phyloP scores from a whole-genome alignment of 1,140 invertebrate genomes.

The Caenorhabditis latens region DNA sequence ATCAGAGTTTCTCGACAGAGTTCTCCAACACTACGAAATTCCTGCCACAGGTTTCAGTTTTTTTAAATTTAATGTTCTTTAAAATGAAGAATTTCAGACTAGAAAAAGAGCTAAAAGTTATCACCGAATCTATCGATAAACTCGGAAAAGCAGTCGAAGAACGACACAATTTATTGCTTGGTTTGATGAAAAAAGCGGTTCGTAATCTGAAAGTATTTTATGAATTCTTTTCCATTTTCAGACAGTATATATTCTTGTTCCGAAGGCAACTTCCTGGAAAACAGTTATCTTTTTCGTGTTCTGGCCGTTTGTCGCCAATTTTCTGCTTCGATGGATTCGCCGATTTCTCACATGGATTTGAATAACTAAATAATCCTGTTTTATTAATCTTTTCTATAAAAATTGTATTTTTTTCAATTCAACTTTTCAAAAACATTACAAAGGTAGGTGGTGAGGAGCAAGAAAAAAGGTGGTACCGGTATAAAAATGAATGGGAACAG shows the following conservation, averaged over 20 bases:
- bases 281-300: slow-evolving; percentile 58
- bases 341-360: slow-evolving; percentile 37
- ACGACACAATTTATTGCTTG: slow-evolving; percentile 55
- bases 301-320: slow-evolving; percentile 62
- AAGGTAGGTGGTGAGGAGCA: slow-evolving; percentile 41
- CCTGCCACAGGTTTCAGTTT: slow-evolving; percentile 4
- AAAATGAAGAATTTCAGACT: not conserved
- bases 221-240: slow-evolving; percentile 23
- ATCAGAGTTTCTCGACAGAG: not conserved
- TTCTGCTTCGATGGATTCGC: slow-evolving; percentile 56
- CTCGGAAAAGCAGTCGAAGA: slow-evolving; percentile 52
- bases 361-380: slow-evolving; percentile 41
- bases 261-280: slow-evolving; percentile 51
- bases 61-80: not conserved
- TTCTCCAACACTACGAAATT: not conserved
- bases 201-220: not conserved
- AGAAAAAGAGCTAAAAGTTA: slow-evolving; percentile 42
- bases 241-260: slow-evolving; percentile 56
- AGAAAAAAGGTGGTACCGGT: slow-evolving; percentile 24
- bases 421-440: slow-evolving; percentile 60
- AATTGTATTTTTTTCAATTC: not conserved
- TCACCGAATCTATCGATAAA: slow-evolving; percentile 47
- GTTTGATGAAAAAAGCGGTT: slow-evolving; percentile 60
- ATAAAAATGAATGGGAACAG: slow-evolving; percentile 1
- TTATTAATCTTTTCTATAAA: not conserved